Conservation (phyloP, 1,140 invertebrate genomes). For the Polypedilum vanderplanki region DNA sequence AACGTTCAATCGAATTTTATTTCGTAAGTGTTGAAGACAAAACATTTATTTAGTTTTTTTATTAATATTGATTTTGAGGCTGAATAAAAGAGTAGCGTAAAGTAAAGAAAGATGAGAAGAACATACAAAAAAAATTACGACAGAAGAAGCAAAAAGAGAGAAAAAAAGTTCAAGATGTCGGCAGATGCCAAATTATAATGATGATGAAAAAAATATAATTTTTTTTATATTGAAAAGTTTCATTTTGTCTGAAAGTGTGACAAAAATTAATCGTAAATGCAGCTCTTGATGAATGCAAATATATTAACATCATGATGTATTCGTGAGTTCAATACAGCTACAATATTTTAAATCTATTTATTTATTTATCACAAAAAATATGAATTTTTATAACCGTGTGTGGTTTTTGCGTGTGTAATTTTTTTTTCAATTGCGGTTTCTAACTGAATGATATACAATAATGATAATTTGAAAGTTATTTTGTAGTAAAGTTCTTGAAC, state of each 20-base stretch:
- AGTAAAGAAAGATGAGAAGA: background rate
- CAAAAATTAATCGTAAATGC: background rate
- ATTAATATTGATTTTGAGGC: too few species aligned
- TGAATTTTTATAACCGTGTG: background rate
- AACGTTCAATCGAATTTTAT: too few species aligned
- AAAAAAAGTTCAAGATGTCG: slow-evolving; percentile 9
- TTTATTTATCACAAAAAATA: background rate
- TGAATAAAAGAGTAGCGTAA: too few species aligned
- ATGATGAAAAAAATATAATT: slow-evolving; percentile 8
- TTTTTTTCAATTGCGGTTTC: background rate
- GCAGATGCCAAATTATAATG: slow-evolving; percentile 17
- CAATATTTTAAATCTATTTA: background rate
- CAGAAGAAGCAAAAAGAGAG: background rate
- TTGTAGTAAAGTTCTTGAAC: background rate
- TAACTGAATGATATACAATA: background rate
- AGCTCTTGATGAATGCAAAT: background rate
- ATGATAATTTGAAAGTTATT: background rate
- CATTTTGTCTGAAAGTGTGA: background rate
- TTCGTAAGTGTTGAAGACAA: too few species aligned
- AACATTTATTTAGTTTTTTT: too few species aligned
- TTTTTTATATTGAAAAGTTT: background rate
- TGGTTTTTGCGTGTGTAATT: background rate
- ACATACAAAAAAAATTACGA: background rate
- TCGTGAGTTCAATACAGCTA: background rate
- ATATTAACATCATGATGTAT: background rate